Evolutionary conservation across 2,113 vertebrate genomes (phyloP).

Genomic region (Ornithorhynchus anatinus): DNA sequence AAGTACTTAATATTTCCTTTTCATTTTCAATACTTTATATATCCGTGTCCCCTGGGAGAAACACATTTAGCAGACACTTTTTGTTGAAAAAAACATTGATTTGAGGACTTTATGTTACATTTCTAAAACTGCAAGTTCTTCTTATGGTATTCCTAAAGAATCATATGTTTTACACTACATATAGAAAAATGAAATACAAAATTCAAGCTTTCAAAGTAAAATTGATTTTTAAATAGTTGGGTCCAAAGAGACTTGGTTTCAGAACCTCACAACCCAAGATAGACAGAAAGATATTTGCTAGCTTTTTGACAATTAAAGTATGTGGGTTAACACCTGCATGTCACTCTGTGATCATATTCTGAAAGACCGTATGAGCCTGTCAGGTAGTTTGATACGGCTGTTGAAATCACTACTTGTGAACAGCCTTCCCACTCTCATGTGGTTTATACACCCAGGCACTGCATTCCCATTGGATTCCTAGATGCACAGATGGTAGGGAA

Average conservation of each 20-base stretch:
- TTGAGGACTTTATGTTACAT: background rate
- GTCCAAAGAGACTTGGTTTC: background rate
- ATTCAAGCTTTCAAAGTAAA: background rate
- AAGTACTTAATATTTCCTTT: background rate
- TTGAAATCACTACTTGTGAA: background rate
- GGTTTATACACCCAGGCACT: constrained; percentile 11
- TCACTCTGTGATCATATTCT: background rate
- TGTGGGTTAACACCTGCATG: rapidly evolving
- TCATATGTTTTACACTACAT: no score
- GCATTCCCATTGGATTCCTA: background rate
- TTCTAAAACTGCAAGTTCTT: no score
- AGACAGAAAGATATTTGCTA: background rate
- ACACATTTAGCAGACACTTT: background rate
- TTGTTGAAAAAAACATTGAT: background rate
- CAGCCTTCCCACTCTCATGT: background rate
- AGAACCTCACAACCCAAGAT: no score
- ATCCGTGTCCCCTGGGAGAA: background rate
- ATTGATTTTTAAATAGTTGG: background rate
- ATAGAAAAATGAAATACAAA: no score
- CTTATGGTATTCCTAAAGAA: no score
- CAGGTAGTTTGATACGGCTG: background rate
- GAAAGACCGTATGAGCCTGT: background rate
- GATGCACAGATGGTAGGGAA: constrained; percentile 5
- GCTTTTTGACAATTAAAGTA: background rate
- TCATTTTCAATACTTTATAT: background rate